These are phyloP conservation scores for Elephas maximus DNA, from an alignment of 2,113 vertebrate genomes.

Conservation along the genomic window DNA sequence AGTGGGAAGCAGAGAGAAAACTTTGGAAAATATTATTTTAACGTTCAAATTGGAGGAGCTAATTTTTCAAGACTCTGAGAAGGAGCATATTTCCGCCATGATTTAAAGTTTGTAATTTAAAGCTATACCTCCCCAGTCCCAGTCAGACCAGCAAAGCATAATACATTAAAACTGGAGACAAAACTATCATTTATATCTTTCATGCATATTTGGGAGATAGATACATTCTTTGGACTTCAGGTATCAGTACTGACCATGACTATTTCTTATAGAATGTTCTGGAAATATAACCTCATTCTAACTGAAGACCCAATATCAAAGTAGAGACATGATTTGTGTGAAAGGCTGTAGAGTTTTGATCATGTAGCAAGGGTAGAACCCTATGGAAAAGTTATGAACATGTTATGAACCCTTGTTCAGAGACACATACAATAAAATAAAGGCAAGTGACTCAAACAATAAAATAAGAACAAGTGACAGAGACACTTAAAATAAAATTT, in stretches of 20 bases:
- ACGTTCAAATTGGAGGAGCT: slow-evolving; percentile 35
- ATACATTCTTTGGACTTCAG: background rate
- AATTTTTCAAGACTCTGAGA: slow-evolving; percentile 49
- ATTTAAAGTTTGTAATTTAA: slow-evolving; percentile 60
- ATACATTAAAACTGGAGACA: background rate
- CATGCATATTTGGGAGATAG: background rate
- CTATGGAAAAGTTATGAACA: background rate
- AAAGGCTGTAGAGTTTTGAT: background rate
- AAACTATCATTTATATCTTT: background rate
- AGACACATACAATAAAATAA: background rate
- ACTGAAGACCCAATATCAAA: background rate
- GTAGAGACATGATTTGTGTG: background rate
- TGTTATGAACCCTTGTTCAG: background rate
- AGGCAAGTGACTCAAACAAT: too few relatives aligned
- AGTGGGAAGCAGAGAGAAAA: slow-evolving; percentile 42
- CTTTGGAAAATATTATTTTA: slow-evolving; percentile 53
- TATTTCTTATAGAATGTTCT: background rate
- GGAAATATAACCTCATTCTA: background rate
- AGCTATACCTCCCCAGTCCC: background rate
- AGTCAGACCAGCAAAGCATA: background rate
- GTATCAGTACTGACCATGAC: background rate
- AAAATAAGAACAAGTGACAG: background rate
- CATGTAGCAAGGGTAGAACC: background rate
- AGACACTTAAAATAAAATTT: background rate
- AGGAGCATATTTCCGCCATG: slow-evolving; percentile 8